phyloP scores from a whole-genome alignment of 2,113 vertebrate species.

The Megalops atlanticus region DNA sequence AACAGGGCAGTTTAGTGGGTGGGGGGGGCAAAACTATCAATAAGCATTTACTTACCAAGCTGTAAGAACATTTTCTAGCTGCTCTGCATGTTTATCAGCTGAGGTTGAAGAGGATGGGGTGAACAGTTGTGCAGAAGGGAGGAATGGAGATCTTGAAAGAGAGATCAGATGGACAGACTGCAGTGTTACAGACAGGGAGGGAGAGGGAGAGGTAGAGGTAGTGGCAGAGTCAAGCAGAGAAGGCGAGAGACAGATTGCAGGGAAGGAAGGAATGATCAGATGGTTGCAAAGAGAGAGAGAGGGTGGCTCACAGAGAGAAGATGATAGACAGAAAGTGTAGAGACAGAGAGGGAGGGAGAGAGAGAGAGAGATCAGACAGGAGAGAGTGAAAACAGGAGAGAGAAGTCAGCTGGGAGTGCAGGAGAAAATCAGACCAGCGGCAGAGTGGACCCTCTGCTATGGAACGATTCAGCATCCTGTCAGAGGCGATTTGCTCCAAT shows the following conservation, averaged over 20 bases:
- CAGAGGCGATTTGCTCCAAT: conserved; percentile 35
- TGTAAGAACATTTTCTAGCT: background rate
- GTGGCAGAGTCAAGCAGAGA: too few species aligned
- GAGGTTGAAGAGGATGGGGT: background rate
- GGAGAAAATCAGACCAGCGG: background rate
- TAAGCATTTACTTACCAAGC: background rate
- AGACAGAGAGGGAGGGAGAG: conserved; percentile 12
- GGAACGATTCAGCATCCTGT: conserved; percentile 42
- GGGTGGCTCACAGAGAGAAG: background rate
- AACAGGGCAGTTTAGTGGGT: background rate
- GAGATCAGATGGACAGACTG: background rate
- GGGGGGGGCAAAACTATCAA: background rate
- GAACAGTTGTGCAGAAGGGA: background rate
- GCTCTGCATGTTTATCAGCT: background rate
- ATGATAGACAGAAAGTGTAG: conserved; percentile 8
- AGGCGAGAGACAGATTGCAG: background rate
- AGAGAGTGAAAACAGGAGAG: background rate
- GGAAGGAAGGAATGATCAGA: background rate
- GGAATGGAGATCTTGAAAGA: background rate
- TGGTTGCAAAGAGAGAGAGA: background rate
- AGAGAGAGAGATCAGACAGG: too few species aligned
- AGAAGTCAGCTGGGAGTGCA: background rate
- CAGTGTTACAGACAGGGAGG: too few species aligned
- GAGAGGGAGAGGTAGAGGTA: background rate
- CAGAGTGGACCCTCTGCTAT: conserved; percentile 4